These are phyloP conservation scores for Scelioninae gen. 1 DNA, from an alignment of 2,888 invertebrate genomes.

Conservation along the genomic window DNA sequence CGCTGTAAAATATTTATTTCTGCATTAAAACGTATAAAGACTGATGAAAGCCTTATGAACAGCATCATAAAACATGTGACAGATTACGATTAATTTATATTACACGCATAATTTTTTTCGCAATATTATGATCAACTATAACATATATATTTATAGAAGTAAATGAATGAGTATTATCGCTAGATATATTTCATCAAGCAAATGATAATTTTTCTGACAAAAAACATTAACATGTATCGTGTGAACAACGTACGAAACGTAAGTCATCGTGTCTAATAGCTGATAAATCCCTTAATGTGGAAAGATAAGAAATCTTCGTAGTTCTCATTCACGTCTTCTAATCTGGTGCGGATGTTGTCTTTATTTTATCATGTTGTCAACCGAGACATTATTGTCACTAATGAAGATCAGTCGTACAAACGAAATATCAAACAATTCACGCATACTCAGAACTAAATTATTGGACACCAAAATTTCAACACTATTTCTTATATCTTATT, in stretches of 20 bases:
- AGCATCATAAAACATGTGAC: too few species aligned
- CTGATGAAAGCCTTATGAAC: too few species aligned
- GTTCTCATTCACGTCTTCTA: conserved; percentile 49
- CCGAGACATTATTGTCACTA: conserved; percentile 60
- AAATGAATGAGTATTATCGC: conserved; percentile 41
- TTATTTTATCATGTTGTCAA: conserved; percentile 65
- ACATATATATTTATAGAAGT: conserved; percentile 50
- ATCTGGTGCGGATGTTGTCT: conserved; percentile 65
- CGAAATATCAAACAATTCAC: neutral
- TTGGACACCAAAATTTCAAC: neutral
- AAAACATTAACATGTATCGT: conserved; percentile 59
- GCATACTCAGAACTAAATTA: too few species aligned
- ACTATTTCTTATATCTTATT: neutral
- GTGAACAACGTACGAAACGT: conserved; percentile 40
- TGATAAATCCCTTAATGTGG: conserved; percentile 62
- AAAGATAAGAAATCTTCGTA: conserved; percentile 59
- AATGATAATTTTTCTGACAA: conserved; percentile 44
- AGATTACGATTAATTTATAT: too few species aligned
- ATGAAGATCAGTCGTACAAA: conserved; percentile 51
- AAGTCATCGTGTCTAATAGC: conserved; percentile 43
- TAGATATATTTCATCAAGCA: conserved; percentile 33
- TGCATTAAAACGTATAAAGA: too few species aligned
- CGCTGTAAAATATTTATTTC: too few species aligned
- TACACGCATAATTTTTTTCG: too few species aligned
- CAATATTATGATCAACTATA: neutral